Percentiles rank a stretch among this genome's conserved stretches.
Conservation (phyloP, 2,888 invertebrate genomes). For the Hydrotaea diabolus region DNA sequence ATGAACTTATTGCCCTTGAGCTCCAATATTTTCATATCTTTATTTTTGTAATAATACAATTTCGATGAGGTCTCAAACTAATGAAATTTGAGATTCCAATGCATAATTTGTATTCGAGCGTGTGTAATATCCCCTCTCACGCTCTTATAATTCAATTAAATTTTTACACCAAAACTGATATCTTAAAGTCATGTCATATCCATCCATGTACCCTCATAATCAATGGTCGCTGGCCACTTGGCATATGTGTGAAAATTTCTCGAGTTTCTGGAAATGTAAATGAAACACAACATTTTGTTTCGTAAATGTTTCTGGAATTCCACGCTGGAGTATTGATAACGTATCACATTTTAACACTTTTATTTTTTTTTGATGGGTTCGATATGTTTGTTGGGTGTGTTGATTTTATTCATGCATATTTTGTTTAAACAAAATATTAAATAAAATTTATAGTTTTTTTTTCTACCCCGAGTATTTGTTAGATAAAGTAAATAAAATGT, state of each 20-base stretch:
- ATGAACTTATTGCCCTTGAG: neutral
- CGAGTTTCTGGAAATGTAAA: neutral
- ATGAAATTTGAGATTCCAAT: conserved; percentile 3
- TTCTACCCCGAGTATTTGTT: neutral
- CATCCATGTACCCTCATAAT: neutral
- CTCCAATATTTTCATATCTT: neutral
- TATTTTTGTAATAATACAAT: neutral
- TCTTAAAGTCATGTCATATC: neutral
- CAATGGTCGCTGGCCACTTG: neutral
- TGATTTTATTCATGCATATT: conserved; percentile 5
- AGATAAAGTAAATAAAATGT: conserved; percentile 4
- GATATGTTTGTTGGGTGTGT: no score
- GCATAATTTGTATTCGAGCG: neutral
- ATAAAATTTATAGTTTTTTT: no score
- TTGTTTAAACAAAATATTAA: conserved; percentile 24
- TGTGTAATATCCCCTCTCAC: neutral
- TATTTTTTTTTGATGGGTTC: neutral
- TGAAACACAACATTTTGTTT: neutral
- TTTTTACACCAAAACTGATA: neutral
- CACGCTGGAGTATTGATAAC: neutral
- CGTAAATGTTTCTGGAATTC: neutral
- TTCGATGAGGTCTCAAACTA: neutral
- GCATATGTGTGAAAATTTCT: conserved; percentile 21
- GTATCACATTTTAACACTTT: conserved; percentile 27
- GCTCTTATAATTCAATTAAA: neutral